Conservation (phyloP, 1,140 invertebrate genomes). For the Drosophila pseudoananassae region DNA sequence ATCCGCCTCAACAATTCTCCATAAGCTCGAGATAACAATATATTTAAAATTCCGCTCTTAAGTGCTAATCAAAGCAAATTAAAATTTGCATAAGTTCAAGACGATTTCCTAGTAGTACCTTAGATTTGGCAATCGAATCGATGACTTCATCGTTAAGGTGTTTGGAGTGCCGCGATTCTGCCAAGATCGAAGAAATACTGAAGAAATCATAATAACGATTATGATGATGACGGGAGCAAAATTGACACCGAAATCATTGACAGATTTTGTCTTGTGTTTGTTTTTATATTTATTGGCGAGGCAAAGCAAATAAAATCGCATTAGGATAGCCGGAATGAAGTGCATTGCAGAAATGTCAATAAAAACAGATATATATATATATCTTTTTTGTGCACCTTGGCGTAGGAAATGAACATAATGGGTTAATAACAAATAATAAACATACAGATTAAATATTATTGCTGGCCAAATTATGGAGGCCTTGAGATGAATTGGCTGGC, state of each 20-base stretch:
- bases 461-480: conserved; percentile 58
- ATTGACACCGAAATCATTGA: conserved; percentile 18
- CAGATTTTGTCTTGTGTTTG: conserved; percentile 40
- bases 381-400: background rate
- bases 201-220: conserved; percentile 39
- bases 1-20: conserved; percentile 24
- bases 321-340: conserved; percentile 46
- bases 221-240: conserved; percentile 23
- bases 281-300: conserved; percentile 50
- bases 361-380: conserved; percentile 3
- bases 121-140: background rate
- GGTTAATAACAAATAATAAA: conserved; percentile 63
- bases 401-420: conserved; percentile 53
- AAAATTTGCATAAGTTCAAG: conserved; percentile 39
- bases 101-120: conserved; percentile 48
- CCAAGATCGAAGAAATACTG: conserved; percentile 41
- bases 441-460: conserved; percentile 58
- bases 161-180: conserved; percentile 27
- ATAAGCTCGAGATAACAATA: conserved; percentile 1
- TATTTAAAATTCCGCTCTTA: conserved; percentile 35
- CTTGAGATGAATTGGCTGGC: conserved; percentile 66
- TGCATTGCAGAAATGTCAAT: conserved; percentile 11
- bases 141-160: conserved; percentile 49
- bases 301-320: conserved; percentile 64
- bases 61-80: conserved; percentile 48